Base-by-base conservation (phyloP, 2,888 invertebrate genomes). In the Andrena haemorrhoa region DNA sequence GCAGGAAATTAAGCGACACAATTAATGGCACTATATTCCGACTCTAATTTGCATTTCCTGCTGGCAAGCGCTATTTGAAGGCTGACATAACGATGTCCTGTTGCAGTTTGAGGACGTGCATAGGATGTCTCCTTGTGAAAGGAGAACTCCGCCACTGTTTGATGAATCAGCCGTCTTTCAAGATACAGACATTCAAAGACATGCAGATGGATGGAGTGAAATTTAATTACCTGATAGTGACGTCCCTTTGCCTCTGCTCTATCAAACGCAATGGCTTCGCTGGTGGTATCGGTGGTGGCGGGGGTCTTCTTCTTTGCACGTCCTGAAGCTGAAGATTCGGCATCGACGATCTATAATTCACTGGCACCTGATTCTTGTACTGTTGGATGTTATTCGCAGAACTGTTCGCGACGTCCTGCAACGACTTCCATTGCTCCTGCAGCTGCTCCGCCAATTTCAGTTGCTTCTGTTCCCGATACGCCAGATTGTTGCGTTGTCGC, bases 401-500 rank as follows among this genome's bases (percentile, higher is more conserved):
- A 20, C 74, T 82, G 65, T 93, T 89, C 51, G 92, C 92, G 8
- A 96, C 94, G 87, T 97, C 96, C 89, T 96, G 96, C 51, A 96
- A 94, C 0, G 97, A 96, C 79, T 92, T 91, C 93, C 93, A 92
- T 76, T 93, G 92, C 84, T 93, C 93, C 65, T 93, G 92, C 63
- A 92, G 83, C 72, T 93, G 91, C 64, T 92, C 95, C 5, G 92
- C 93, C 31, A 92, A 84, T 79, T 92, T 93, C 35, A 92, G 91
- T 64, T 92, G 93, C 70, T 93, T 92, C 78, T 93, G 93, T 90
- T 97, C 97, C 58, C 96, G 95, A 87, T 96, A 94, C 26, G 96
- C 94, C 10, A 97, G 94, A 91, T 96, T 97, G 89, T 96, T 97
- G 12, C 97, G 95, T 90, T 97, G 97, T 2, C 97, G 95, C 85